Evolutionary conservation across 2,888 invertebrate species (phyloP).

Genomic region (Drosophila affinis): DNA sequence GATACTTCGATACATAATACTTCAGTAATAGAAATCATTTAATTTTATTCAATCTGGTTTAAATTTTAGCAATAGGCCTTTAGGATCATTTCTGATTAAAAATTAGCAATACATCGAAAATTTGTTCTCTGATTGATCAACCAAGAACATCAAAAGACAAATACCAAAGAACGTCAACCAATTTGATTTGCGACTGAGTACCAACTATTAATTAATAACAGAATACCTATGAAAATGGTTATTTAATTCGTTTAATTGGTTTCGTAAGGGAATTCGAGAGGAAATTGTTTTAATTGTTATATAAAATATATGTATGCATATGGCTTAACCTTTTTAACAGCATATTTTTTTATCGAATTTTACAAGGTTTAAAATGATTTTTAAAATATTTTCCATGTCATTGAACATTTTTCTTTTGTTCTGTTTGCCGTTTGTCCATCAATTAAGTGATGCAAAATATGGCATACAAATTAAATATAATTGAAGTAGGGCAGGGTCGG

Average conservation of each 20-base stretch:
- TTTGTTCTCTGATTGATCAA: not conserved
- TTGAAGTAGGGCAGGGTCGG: not conserved
- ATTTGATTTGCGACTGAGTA: not conserved
- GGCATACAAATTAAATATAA: conserved; percentile 1
- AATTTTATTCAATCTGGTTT: too few relatives aligned
- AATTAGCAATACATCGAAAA: not conserved
- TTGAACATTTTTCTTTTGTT: not conserved
- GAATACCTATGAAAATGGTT: not conserved
- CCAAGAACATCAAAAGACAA: not conserved
- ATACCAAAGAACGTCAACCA: not conserved
- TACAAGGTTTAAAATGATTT: not conserved
- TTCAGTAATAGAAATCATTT: too few relatives aligned
- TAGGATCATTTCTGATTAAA: too few relatives aligned
- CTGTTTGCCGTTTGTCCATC: not conserved
- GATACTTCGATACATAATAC: too few relatives aligned
- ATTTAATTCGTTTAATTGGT: conserved; percentile 9
- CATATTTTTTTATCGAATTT: not conserved
- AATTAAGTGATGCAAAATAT: not conserved
- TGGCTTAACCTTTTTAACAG: not conserved
- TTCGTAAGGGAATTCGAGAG: conserved; percentile 7
- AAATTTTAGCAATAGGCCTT: too few relatives aligned
- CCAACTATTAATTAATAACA: not conserved
- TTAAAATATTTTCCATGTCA: not conserved
- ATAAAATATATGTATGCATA: not conserved
- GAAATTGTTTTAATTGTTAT: conserved; percentile 3